Evolutionary conservation across 2,888 invertebrate species (phyloP), one percentile per base, ranked within the genome.

Genomic region (Athripsodes cinereus): DNA sequence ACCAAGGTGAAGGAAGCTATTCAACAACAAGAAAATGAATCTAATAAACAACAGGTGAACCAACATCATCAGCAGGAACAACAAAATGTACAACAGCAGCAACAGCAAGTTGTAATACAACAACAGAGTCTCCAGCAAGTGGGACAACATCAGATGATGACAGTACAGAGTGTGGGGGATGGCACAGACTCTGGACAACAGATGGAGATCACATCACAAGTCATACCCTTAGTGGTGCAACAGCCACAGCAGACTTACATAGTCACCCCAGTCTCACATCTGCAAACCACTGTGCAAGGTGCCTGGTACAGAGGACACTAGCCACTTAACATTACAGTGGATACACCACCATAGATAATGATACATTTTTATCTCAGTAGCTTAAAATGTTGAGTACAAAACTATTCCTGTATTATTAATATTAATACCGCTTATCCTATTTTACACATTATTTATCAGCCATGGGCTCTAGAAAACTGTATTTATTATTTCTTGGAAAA

Each of bases 161-260:
- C 77, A 59, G 75, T 81, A 59, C 78, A 79, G 59, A 71, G 77
- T 1, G 77, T 78, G 46, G 72, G 74, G 0, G 81, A 76, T 60
- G 78, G 78, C 57, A 72, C 70, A 5, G 26, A 26, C 26, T 75
- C 73, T 0, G 57, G 72, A 63, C 82, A 83, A 68, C 81, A 74
- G 2, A 78, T 83, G 53, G 81, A 83, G 65, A 82, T 83, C 72
- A 77, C 81, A 10, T 84, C 83, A 65, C 84, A 84, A 69, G 83
- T 84, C 5, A 84, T 84, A 62, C 84, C 84, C 0, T 68, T 84
- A 31, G 82, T 84, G 10, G 81, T 84, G 1, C 83, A 79, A 61
- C 81, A 83, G 64, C 83, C 83, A 50, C 84, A 83, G 67, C 82
- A 83, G 65, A 80, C 84, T 0, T 85, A 83, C 69, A 76, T 84